Evolutionary conservation across 2,113 vertebrate genomes (phyloP).

Genomic region (Cottus gobio): DNA sequence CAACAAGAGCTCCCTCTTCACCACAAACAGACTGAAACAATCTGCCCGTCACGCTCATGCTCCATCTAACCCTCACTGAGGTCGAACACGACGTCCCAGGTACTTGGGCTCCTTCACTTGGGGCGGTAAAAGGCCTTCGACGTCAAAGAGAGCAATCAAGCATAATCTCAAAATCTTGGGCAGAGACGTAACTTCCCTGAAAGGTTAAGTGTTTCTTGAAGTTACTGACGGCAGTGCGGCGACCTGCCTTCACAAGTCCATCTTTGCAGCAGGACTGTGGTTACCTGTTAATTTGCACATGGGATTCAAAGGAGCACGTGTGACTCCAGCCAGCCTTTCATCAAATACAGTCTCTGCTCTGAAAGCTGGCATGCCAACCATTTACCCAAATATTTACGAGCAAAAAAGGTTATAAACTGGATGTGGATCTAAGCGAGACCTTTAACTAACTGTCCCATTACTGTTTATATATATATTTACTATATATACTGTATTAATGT

Average conservation of each 20-base stretch:
- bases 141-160: not conserved
- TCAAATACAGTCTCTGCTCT: conserved; percentile 56
- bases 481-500: conserved; percentile 62
- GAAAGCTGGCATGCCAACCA: conserved; percentile 53
- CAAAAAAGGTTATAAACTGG: conserved; percentile 64
- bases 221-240: not conserved
- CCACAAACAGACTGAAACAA: not conserved
- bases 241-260: conserved; percentile 33
- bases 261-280: conserved; percentile 48
- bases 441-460: conserved; percentile 55
- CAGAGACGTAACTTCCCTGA: conserved; percentile 6
- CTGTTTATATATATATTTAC: conserved; percentile 60
- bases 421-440: conserved; percentile 59
- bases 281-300: conserved; percentile 53
- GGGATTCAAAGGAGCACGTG: conserved; percentile 43
- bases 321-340: conserved; percentile 68
- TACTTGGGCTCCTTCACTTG: not conserved
- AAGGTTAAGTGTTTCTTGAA: conserved; percentile 10
- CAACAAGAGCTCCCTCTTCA: not conserved
- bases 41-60: not conserved
- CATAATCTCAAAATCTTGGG: conserved; percentile 5
- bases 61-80: not conserved
- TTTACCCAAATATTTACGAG: conserved; percentile 79
- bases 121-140: not conserved
- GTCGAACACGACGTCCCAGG: not conserved